These are phyloP conservation scores for Phylloscopus whistleri DNA, from an alignment of 2,113 vertebrate genomes.

Conservation along the genomic window DNA sequence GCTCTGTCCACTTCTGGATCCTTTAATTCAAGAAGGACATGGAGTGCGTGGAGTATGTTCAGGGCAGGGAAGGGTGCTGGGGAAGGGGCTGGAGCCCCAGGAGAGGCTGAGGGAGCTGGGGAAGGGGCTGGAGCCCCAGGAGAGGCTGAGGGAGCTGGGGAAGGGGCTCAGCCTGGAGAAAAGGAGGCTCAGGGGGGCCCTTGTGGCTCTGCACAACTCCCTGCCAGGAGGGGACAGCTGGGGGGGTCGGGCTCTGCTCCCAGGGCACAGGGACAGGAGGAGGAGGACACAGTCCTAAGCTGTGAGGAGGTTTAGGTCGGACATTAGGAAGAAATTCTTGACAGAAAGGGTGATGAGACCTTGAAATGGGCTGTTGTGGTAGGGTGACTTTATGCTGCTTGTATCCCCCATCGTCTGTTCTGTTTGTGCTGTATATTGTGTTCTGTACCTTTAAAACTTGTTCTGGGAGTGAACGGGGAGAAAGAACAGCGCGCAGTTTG, in stretches of 20 bases:
- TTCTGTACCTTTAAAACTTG: too few relatives aligned
- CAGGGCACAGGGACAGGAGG: background rate
- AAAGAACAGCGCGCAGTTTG: too few relatives aligned
- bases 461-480: too few relatives aligned
- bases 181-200: background rate
- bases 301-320: background rate
- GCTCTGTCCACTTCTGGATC: too few relatives aligned
- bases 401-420: too few relatives aligned
- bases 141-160: background rate
- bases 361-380: background rate
- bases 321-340: background rate
- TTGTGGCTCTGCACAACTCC: background rate
- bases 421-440: too few relatives aligned
- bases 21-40: rapidly evolving
- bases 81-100: background rate
- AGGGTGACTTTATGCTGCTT: too few relatives aligned
- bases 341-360: background rate
- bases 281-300: too few relatives aligned
- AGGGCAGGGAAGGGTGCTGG: background rate
- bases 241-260: background rate
- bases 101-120: background rate
- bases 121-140: too few relatives aligned
- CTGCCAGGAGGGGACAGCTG: background rate
- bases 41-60: rapidly evolving
- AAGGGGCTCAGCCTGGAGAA: background rate